Conservation (phyloP, 37 sponge, comb jelly and placozoan species). For the Haliclona indistincta region DNA sequence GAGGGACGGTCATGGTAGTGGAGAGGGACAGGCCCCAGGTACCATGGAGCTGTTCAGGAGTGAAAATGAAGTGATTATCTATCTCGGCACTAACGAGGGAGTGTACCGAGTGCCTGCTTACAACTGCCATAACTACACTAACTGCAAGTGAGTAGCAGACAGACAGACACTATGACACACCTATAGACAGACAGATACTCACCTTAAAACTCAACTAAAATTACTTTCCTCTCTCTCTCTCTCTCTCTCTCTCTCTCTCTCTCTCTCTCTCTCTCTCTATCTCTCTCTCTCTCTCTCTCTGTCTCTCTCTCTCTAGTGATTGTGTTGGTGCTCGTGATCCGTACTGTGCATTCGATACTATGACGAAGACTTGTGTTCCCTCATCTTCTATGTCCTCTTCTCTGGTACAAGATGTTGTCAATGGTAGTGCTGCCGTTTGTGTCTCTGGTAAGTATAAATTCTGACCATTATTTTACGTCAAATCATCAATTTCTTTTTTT, state of each 20-base stretch:
- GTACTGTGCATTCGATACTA: slow-evolving; percentile 48
- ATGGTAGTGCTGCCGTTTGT: not conserved
- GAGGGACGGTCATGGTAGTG: not conserved
- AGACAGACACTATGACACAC: too few relatives aligned
- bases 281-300: too few relatives aligned
- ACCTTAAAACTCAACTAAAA: too few relatives aligned
- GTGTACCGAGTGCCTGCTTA: slow-evolving; percentile 31
- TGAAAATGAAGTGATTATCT: slow-evolving; percentile 6
- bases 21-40: not conserved
- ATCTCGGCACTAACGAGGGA: slow-evolving; percentile 38
- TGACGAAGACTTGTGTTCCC: slow-evolving; percentile 25
- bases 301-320: too few relatives aligned
- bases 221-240: too few relatives aligned
- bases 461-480: too few relatives aligned
- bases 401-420: slow-evolving; percentile 28
- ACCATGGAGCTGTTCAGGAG: not conserved
- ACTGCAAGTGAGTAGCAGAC: slow-evolving; percentile 33
- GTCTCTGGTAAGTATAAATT: too few relatives aligned
- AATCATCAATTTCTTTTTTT: too few relatives aligned
- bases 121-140: slow-evolving; percentile 29
- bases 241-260: too few relatives aligned
- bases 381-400: not conserved
- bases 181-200: too few relatives aligned
- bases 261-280: too few relatives aligned
- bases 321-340: slow-evolving; percentile 63